Base-by-base conservation (phyloP, 2,888 invertebrate genomes). In the Lobophora halterata region DNA sequence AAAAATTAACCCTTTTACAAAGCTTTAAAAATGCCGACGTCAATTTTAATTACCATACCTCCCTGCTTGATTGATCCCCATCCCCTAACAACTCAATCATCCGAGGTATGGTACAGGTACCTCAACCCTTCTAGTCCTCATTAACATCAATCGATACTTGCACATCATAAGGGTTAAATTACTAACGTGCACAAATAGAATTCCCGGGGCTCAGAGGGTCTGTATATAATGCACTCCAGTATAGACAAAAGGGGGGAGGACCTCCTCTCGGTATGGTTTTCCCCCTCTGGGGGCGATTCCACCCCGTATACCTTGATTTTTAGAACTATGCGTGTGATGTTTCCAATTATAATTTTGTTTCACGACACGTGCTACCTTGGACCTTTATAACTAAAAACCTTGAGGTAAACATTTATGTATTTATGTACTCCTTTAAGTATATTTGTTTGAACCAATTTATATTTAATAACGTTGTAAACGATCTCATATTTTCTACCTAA, bases 191-290 rank as follows among this genome's bases (percentile, higher is more conserved):
- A 83, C 78, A 77, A 78, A 78, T 81, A 81, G 71, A 72, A 68
- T 69, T 68, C 63, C 67, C 56, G 67, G 71, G 69, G 59, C 61
- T 55, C 59, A 55, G 57, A 77, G 71, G 69, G 55, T 56, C 42
- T 46, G 48, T 50, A 45, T 81, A 80, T 83, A 82, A 76, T 83
- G 85, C 83, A 83, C 70, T 79, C 67, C 67, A 76, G 72, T 82
- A 79, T 77, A 77, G 74, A 54, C 57, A 59, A 54, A 46, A 44
- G 58, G 56, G 61, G 55, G 63, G 13, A 20, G 52, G 55, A 46
- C 45, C 36, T 8, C 3, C 8, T 24, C 21, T 32, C 29, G 18
- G 13, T 46, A 44, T 37, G 48, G 48, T 45, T 33, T 31, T 19
- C 48, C 55, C 61, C 48, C 49, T 44, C 61, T 49, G 46, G 57